Evolutionary conservation across 2,888 invertebrate species (phyloP), one percentile per base, ranked within the genome.

Genomic region (Elaeidobius kamerunicus): DNA sequence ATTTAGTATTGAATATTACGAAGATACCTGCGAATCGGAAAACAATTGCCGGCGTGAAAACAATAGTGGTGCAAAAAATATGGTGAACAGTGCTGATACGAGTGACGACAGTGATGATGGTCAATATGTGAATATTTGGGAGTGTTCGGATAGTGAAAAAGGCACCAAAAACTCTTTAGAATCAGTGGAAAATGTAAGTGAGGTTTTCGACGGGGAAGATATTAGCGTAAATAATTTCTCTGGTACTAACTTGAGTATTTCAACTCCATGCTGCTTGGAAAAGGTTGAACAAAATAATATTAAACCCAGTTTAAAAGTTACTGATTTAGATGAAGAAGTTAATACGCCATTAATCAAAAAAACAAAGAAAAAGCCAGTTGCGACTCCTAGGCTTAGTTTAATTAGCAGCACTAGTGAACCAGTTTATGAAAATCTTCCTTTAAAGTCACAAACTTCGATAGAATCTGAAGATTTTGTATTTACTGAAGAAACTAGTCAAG

Each of bases 1-100:
- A 48, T 65, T 63, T 44, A 57, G 57, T 20, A 63, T 65, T 19
- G 71, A 71, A 57, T 63, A 60, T 46, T 73, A 73, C 65, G 72
- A 71, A 55, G 62, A 63, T 27, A 61, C 53, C 44, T 58, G 56
- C 38, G 59, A 60, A 12, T 41, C 35, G 44, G 51, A 49, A 39
- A 28, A 45, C 50, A 42, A 49, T 41, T 23, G 34, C 28, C 39
- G 46, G 51, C 53, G 55, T 51, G 53, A 40, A 28, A 44, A 18
- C 41, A 55, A 20, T 45, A 39, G 36, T 7, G 39, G 43, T 43
- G 50, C 55, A 54, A 56, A 55, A 52, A 55, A 50, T 44, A 50
- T 57, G 59, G 44, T 43, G 19, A 34, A 34, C 39, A 56, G 56
- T 18, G 54, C 45, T 34, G 41, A 47, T n/a, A 32, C 43, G 7